phyloP scores from a whole-genome alignment of 2,888 invertebrate genomes.

The Malachius bipustulatus region DNA sequence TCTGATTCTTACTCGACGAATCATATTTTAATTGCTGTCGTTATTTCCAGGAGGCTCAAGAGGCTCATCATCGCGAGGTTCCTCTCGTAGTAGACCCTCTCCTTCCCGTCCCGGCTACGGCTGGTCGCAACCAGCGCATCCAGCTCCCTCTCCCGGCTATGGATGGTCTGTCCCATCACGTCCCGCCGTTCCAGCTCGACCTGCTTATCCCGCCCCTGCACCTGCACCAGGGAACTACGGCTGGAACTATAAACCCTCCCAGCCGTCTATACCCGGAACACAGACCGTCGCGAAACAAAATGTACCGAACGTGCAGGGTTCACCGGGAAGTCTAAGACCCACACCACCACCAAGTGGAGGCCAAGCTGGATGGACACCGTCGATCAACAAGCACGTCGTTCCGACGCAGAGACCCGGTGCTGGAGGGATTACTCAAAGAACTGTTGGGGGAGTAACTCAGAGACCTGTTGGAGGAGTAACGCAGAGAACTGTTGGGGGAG shows the following conservation, averaged over 20 bases:
- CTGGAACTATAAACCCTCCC: constrained; percentile 1
- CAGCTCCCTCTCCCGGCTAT: neutral
- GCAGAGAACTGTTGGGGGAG: neutral
- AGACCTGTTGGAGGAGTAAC: neutral
- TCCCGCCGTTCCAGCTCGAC: neutral
- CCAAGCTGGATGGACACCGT: constrained; percentile 7
- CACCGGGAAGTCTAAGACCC: neutral
- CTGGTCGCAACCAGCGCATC: neutral
- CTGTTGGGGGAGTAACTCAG: neutral
- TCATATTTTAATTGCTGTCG: no score
- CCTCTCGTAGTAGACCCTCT: no score
- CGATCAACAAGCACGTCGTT: constrained; percentile 10
- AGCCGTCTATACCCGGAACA: neutral
- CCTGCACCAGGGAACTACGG: neutral
- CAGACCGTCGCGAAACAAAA: neutral
- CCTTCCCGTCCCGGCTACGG: neutral
- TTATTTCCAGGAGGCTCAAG: no score
- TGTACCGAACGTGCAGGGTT: neutral
- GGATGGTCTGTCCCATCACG: neutral
- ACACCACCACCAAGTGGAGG: neutral
- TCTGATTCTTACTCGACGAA: no score
- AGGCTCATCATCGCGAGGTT: no score
- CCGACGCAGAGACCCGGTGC: constrained; percentile 1
- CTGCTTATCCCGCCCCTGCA: constrained; percentile 1
- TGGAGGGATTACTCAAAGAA: constrained; percentile 6